Base-by-base conservation (phyloP, 2,113 vertebrate genomes). In the Cranoglanis bouderius region DNA sequence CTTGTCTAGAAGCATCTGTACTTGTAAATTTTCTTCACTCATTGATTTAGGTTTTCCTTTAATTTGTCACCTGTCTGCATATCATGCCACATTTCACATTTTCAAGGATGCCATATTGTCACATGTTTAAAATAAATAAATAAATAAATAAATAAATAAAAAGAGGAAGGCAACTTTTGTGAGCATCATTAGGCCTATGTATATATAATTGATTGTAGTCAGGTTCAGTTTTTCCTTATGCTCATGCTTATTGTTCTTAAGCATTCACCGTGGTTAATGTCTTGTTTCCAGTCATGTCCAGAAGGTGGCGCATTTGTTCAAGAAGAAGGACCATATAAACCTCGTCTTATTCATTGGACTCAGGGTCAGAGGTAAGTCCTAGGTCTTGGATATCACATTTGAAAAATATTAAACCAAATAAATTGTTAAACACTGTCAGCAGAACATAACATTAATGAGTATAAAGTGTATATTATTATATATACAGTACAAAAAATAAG, bases 281-380 rank as follows among this genome's bases (percentile, higher is more conserved):
- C 78, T 51, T 59, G 61, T 87, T 92, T 89, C 89, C 74, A 81
- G 13, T 85, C 78, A 7, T 74, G 80, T 59, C 93, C 94, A 94
- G 92, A 86, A 43, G 95, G 91, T 94, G 94, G 94, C 59, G 92
- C 91, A 87, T 91, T 91, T 87, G 90, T 88, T 91, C 90, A 82
- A 7, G 12, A 55, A 87, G 7, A 32, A 2, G 21, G 16, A 74
- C 7, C 57, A 18, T 13, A 61, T 9, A 51, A 6, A 0, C 4
- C 8, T 49, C 40, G 19, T 29, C 6, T 19, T 7, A 49, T 4
- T 24, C n/a, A 24, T 2, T 59, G 19, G 12, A 26, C 12, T 40
- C 18, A 43, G 19, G 6, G 13, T 51, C 10, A 29, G 75, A 51
- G 29, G 43, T 80, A 53, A 32, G 2, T 16, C 29, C 51, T 80